Evolutionary conservation across 2,797 vertebrate genomes (phyloP), one percentile per base, ranked within the genome.

Genomic region (Pelochelys cantorii): DNA sequence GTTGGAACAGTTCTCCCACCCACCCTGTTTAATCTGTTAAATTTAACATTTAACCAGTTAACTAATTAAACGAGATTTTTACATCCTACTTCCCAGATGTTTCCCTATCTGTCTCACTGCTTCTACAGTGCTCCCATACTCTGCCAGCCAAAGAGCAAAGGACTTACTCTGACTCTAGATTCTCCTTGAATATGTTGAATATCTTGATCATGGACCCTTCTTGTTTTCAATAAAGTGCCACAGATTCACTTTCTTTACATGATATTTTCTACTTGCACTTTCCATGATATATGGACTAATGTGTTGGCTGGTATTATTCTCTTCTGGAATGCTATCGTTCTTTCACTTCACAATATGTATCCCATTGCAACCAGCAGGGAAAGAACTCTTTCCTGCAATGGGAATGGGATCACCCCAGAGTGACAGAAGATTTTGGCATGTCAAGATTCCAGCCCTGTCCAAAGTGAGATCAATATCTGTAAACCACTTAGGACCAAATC

Each of bases 281-380:
- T 0, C 0, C n/a, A 74, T 74, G 34, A 74, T 42, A 74, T 23
- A 0, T 56, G 53, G 56, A 60, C 18, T 5, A 1, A 11, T 25
- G 11, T 0, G 1, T 74, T 22, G 62, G 42, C 2, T 89, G 74
- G 31, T 78, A 25, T 15, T 29, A 15, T 9, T 7, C n/a, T 68
- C 17, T 68, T 1, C 56, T 80, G 0, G 0, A 48, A 27, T 29
- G 74, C 74, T 14, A 34, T 23, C 48, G 23, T 25, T 77, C 10
- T 27, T 6, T 13, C 4, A 15, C 48, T 37, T 71, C 85, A 81
- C 85, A 59, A 65, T 0, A 3, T 53, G 59, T 59, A 95, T 71
- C 34, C 71, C 6, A 59, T 56, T 57, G 54, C 29, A 4, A n/a
- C 83, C 31, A 77, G 52, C 3, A 18, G 0, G 81, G 82, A 59